These are phyloP conservation scores for Falco peregrinus DNA, from an alignment of 2,797 vertebrate species.

Conservation along the genomic window DNA sequence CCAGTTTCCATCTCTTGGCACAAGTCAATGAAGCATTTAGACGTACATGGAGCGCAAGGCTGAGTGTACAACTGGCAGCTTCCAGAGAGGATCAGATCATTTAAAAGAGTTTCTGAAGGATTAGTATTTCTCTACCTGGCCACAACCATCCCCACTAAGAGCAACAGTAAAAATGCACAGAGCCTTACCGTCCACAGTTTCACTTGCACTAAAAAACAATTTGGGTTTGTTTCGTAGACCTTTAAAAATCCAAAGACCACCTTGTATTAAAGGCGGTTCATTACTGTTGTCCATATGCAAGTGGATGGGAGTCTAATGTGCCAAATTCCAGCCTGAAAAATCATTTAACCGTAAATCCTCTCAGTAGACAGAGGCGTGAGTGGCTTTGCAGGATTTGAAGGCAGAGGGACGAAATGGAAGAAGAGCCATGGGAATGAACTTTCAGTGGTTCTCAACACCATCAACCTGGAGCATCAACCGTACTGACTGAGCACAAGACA, in stretches of 20 bases:
- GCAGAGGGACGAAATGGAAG: background rate
- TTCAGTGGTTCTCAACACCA: background rate
- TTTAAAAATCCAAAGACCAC: background rate
- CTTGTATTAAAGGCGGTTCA: background rate
- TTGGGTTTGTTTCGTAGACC: background rate
- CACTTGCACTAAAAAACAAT: background rate
- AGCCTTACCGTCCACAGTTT: background rate
- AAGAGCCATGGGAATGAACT: background rate
- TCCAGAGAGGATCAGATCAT: background rate
- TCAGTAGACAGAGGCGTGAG: background rate
- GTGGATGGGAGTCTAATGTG: background rate
- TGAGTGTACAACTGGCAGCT: background rate
- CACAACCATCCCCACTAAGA: background rate
- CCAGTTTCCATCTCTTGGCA: constrained; percentile 16
- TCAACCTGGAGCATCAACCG: background rate
- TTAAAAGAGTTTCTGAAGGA: background rate
- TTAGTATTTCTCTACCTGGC: background rate
- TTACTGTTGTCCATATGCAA: background rate
- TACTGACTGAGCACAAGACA: background rate
- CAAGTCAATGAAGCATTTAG: background rate
- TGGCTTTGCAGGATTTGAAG: background rate
- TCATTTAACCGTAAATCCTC: background rate
- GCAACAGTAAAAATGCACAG: background rate
- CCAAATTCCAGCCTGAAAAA: background rate
- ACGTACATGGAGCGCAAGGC: background rate